A percentile compares a stretch with the other conserved stretches of the same genome.
phyloP scores from a whole-genome alignment of 2,888 invertebrate genomes.

The Dorcus parallelipipedus region DNA sequence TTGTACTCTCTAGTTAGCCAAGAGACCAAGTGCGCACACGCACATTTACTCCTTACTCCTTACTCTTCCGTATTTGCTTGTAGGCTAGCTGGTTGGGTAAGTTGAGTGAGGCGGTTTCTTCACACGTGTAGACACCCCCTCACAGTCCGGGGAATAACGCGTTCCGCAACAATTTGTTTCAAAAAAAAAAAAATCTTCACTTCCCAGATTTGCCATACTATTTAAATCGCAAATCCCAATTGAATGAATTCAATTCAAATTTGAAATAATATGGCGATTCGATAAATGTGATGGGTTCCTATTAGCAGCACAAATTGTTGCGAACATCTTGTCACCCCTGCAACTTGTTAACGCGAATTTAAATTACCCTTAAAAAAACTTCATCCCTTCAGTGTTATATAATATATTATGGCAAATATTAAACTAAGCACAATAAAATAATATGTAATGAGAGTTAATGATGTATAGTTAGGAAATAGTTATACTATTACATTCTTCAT shows the following conservation, averaged over 20 bases:
- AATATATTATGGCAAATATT: constrained; percentile 42
- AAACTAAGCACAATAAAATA: constrained; percentile 43
- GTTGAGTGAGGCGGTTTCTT: constrained; percentile 25
- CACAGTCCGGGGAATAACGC: neutral
- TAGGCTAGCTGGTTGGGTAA: constrained; percentile 35
- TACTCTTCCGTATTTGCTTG: constrained; percentile 35
- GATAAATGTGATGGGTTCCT: neutral
- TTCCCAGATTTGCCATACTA: neutral
- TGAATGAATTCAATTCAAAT: neutral
- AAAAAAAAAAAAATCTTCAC: neutral
- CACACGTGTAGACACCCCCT: neutral
- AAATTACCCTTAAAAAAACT: constrained; percentile 30
- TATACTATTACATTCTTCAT: constrained; percentile 5
- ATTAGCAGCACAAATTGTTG: neutral
- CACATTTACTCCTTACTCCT: constrained; percentile 29
- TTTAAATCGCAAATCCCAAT: neutral
- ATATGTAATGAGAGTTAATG: constrained; percentile 37
- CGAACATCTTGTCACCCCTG: neutral
- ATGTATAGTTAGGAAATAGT: constrained; percentile 35
- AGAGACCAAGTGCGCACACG: constrained; percentile 38
- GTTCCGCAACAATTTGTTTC: neutral
- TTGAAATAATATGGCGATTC: neutral
- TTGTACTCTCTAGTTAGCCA: constrained; percentile 24
- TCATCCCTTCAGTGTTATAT: constrained; percentile 41
- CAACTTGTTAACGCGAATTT: constrained; percentile 36